A percentile compares a stretch with the other conserved stretches of the same genome.
Conservation (phyloP, 2,888 invertebrate genomes). For the Chloroclystis v-ata region DNA sequence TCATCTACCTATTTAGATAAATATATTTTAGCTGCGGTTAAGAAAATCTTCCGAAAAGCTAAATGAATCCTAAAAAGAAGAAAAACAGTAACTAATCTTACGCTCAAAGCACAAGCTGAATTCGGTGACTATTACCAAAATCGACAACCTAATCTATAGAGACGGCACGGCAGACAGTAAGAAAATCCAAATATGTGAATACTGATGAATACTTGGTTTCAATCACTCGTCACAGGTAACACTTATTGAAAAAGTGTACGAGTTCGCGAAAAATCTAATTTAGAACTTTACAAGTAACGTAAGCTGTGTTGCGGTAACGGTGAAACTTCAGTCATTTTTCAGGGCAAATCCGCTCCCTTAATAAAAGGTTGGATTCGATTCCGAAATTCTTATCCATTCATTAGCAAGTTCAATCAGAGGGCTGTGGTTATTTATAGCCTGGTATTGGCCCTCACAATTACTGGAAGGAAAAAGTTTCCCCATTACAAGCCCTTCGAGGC, state of each 20-base stretch:
- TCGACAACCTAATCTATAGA: no score
- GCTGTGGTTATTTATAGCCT: conserved; percentile 75
- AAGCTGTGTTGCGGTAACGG: conserved; percentile 24
- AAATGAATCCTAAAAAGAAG: no score
- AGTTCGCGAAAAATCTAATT: conserved; percentile 21
- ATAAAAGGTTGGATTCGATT: conserved; percentile 57
- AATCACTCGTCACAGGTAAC: not conserved
- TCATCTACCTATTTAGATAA: no score
- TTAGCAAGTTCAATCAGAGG: conserved; percentile 77
- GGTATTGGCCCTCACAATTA: conserved; percentile 74
- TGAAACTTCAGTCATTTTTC: conserved; percentile 67
- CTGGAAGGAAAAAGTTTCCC: conserved; percentile 73
- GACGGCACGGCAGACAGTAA: no score
- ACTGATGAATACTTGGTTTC: no score
- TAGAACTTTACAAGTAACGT: conserved; percentile 19
- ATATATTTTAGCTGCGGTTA: no score
- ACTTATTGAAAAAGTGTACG: conserved; percentile 20
- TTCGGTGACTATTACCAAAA: no score
- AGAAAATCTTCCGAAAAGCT: no score
- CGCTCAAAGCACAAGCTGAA: no score
- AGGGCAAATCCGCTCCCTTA: conserved; percentile 45
- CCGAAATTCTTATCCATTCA: conserved; percentile 74
- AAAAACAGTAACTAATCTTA: no score
- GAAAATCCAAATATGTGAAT: no score
- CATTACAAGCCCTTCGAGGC: conserved; percentile 66